These are phyloP conservation scores for Psophia crepitans DNA, from an alignment of 2,113 vertebrate genomes.

Conservation along the genomic window DNA sequence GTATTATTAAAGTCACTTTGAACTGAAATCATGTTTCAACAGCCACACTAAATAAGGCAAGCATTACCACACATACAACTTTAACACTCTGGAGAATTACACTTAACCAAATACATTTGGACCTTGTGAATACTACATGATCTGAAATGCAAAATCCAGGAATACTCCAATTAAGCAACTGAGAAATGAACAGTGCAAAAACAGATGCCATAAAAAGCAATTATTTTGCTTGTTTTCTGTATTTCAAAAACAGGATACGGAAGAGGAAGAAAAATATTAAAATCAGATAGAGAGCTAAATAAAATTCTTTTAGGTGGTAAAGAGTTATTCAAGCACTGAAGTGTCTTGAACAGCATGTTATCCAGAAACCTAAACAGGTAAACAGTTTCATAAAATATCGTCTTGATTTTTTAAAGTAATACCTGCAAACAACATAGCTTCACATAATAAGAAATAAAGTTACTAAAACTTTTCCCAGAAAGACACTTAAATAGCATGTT, in stretches of 20 bases:
- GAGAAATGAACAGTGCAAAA: neutral
- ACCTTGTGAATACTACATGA: neutral
- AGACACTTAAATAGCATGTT: neutral
- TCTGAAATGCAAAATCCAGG: neutral
- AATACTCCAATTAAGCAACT: neutral
- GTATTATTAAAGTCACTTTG: neutral
- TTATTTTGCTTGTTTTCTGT: neutral
- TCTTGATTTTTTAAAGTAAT: neutral
- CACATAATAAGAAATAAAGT: neutral
- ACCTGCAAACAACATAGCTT: neutral
- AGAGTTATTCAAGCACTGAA: neutral
- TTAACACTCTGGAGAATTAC: neutral
- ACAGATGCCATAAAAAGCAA: neutral
- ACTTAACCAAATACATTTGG: neutral
- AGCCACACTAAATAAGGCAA: neutral
- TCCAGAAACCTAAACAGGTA: neutral
- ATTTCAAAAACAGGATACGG: neutral
- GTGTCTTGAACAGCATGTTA: neutral
- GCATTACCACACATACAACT: neutral
- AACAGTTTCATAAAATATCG: neutral
- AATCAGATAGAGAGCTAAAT: neutral
- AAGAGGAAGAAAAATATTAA: neutral
- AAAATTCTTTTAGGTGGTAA: neutral
- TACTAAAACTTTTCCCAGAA: neutral
- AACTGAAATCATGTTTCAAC: neutral